Evolutionary conservation across 2,888 invertebrate species (phyloP), one percentile per base, ranked within the genome.

Genomic region (Drosophila stalkeri): DNA sequence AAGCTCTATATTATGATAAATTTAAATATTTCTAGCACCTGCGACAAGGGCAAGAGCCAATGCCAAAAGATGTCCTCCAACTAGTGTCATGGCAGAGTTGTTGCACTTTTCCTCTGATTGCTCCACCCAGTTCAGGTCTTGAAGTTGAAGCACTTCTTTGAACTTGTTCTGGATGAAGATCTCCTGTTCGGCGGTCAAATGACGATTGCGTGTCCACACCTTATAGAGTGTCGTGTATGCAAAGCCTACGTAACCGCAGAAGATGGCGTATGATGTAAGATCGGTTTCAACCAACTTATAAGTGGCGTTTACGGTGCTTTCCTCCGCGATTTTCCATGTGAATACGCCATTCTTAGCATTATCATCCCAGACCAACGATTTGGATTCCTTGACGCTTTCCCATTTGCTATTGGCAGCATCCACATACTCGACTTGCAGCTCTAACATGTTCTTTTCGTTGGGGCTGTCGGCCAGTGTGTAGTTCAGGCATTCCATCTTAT

Each of bases 281-380:
- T 76, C 68, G 12, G 57, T 46, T 20, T n/a, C 11, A 1, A 74
- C 1, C 20, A 76, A 14, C 14, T 78, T 76, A 18, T 54, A 51
- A 60, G 79, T 74, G 23, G 46, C 16, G 1, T 27, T 9, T 1
- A 27, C 0, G 3, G 8, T 14, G 2, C 8, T 14, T 0, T 0
- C 9, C 0, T 39, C 55, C 3, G 41, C 56, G 27, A 14, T 12
- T 1, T 23, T 16, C 75, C 43, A 20, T 1, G 0, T 46, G 46
- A 77, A 79, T 31, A 74, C 64, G 14, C 76, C 79, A 3, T 62
- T 69, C 37, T 74, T 37, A 6, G 54, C 14, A 2, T 74, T 6
- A 1, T 56, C 44, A 23, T 79, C 44, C 75, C 75, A 77, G 14
- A 61, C 31, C 4, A 75, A 9, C 2, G 27, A 27, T 3, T 9